A percentile compares a stretch with the other conserved stretches of the same genome.
phyloP scores from a whole-genome alignment of 2,888 invertebrate species.

The Mythimna pallens region DNA sequence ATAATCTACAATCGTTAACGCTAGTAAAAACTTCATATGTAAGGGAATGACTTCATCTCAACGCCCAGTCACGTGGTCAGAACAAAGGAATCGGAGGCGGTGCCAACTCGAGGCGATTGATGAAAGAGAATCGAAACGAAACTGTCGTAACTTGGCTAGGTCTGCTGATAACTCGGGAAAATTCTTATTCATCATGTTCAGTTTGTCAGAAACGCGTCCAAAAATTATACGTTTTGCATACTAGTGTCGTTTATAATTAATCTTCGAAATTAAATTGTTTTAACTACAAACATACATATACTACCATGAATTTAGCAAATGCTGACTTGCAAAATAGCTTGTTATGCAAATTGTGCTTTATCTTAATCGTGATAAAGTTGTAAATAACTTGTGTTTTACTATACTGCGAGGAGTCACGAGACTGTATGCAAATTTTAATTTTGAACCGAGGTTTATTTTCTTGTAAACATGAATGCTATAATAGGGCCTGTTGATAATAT shows the following conservation, averaged over 20 bases:
- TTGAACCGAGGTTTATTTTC: slow-evolving; percentile 22
- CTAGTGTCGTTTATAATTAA: neutral
- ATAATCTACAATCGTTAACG: no score
- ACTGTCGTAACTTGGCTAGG: no score
- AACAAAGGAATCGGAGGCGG: no score
- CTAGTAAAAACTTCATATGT: no score
- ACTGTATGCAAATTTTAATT: slow-evolving; percentile 37
- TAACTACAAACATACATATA: neutral
- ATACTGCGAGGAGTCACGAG: slow-evolving; percentile 37
- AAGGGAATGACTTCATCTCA: no score
- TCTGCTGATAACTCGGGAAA: no score
- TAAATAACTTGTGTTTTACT: slow-evolving; percentile 29
- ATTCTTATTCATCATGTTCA: no score
- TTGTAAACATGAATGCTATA: slow-evolving; percentile 11
- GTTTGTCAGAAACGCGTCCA: no score
- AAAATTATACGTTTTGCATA: neutral
- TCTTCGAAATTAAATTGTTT: slow-evolving; percentile 11
- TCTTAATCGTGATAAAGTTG: slow-evolving; percentile 22
- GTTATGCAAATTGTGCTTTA: slow-evolving; percentile 36
- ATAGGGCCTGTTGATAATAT: slow-evolving; percentile 13
- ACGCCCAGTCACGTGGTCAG: no score
- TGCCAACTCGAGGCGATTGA: no score
- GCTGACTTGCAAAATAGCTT: slow-evolving; percentile 3
- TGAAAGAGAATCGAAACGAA: no score
- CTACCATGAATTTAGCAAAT: slow-evolving; percentile 14